Percentiles rank a stretch among this genome's conserved stretches.
phyloP scores from a whole-genome alignment of 2,797 vertebrate species.

The Cottoperca gobio region DNA sequence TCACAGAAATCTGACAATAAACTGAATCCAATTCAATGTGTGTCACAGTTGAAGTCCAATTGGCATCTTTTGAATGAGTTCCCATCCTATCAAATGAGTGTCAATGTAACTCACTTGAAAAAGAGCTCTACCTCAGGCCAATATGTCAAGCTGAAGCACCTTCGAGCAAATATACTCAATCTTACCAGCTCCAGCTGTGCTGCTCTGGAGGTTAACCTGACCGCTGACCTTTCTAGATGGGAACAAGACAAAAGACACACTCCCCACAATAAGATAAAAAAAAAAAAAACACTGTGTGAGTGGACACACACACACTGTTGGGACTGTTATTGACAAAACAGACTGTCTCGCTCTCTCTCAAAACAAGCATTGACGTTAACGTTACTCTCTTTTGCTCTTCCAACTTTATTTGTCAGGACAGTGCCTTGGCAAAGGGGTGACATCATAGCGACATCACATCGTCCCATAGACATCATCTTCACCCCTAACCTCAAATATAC shows the following conservation, averaged over 20 bases:
- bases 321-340: not conserved
- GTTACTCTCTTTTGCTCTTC: not conserved
- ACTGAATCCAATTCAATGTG: not conserved
- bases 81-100: not conserved
- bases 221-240: conserved; percentile 1
- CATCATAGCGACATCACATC: not conserved
- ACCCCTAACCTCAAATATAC: not conserved
- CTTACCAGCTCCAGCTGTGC: not conserved
- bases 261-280: not conserved
- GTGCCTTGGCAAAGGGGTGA: not conserved
- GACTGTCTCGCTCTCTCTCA: not conserved
- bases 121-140: not conserved
- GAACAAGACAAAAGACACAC: not conserved
- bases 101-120: not conserved
- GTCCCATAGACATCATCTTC: not conserved
- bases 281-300: not conserved
- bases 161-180: not conserved
- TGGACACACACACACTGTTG: not conserved
- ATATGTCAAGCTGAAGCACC: not conserved
- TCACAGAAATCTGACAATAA: not conserved
- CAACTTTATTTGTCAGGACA: not conserved
- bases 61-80: not conserved
- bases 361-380: not conserved
- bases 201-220: conserved; percentile 3
- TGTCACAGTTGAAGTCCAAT: not conserved